A percentile compares a stretch with the other conserved stretches of the same genome.
phyloP scores from a whole-genome alignment of 2,888 invertebrate species.

The Acrobasis suavella region DNA sequence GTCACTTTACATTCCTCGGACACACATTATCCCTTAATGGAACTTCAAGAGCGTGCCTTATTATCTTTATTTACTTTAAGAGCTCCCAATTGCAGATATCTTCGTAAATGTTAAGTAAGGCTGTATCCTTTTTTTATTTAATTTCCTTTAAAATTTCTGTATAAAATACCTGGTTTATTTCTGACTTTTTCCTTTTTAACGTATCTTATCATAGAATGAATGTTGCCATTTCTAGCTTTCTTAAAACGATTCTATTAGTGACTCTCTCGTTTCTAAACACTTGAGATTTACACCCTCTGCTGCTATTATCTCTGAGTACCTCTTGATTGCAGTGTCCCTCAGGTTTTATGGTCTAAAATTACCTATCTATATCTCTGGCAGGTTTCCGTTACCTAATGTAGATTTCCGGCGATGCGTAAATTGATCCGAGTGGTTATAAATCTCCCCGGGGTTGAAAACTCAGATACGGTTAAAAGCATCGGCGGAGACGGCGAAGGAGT shows the following conservation, averaged over 20 bases:
- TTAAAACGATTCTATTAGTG: slow-evolving; percentile 16
- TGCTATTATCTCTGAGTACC: slow-evolving; percentile 54
- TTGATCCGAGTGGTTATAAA: slow-evolving; percentile 72
- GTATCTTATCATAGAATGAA: slow-evolving; percentile 20
- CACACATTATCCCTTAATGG: slow-evolving; percentile 72
- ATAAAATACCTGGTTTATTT: neutral
- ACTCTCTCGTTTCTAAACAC: slow-evolving; percentile 15
- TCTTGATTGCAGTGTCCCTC: slow-evolving; percentile 51
- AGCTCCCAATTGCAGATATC: slow-evolving; percentile 44
- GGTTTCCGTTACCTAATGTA: slow-evolving; percentile 70
- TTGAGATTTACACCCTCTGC: slow-evolving; percentile 39
- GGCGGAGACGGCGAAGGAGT: slow-evolving; percentile 47
- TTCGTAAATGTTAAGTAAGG: slow-evolving; percentile 39
- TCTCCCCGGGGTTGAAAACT: slow-evolving; percentile 58
- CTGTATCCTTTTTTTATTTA: slow-evolving; percentile 35
- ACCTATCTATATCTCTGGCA: slow-evolving; percentile 57
- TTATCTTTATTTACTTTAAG: slow-evolving; percentile 57
- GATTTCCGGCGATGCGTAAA: slow-evolving; percentile 74
- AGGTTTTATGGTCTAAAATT: slow-evolving; percentile 63
- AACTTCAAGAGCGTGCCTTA: slow-evolving; percentile 57
- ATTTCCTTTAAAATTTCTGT: slow-evolving; percentile 24
- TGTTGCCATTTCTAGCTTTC: slow-evolving; percentile 31
- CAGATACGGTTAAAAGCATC: slow-evolving; percentile 78
- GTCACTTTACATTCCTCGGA: slow-evolving; percentile 64
- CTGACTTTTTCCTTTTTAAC: neutral